phyloP scores from a whole-genome alignment of 35 echinoderm and acorn worm genomes.

The Chiridota heheva region DNA sequence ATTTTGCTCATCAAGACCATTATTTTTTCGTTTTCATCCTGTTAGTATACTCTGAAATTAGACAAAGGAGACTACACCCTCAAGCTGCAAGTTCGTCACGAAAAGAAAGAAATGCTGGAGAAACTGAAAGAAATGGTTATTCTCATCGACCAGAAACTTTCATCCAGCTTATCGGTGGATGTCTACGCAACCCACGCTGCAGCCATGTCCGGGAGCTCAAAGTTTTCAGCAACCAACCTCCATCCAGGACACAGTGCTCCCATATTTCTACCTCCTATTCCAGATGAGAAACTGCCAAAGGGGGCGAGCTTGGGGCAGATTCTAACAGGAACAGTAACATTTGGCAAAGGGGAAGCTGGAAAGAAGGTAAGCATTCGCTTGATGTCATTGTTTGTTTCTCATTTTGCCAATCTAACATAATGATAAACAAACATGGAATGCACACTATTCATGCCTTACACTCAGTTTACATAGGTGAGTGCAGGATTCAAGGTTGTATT shows the following conservation, averaged over 20 bases:
- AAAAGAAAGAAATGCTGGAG: constrained; percentile 88
- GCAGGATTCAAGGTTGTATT: too few relatives aligned
- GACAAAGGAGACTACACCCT: constrained; percentile 99
- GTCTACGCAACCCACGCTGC: constrained; percentile 51
- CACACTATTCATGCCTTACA: background rate
- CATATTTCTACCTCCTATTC: constrained; percentile 84
- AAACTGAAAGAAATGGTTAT: constrained; percentile 90
- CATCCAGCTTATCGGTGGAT: constrained; percentile 83
- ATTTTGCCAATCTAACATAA: background rate
- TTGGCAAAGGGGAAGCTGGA: constrained; percentile 82
- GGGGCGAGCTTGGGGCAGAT: constrained; percentile 91
- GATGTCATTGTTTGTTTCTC: background rate
- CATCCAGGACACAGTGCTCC: constrained; percentile 48
- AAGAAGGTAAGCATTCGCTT: constrained; percentile 72
- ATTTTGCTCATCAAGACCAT: too few relatives aligned
- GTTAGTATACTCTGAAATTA: constrained; percentile 93
- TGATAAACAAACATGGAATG: background rate
- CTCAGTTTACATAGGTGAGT: too few relatives aligned
- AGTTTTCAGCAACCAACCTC: constrained; percentile 66
- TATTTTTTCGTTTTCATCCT: too few relatives aligned
- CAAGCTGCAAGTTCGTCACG: constrained; percentile 82
- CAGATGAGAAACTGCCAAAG: constrained; percentile 92
- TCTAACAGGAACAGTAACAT: constrained; percentile 88
- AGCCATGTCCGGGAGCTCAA: constrained; percentile 87
- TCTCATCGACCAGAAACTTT: constrained; percentile 95